Base-by-base conservation (phyloP, 2,797 vertebrate species). In the Enteromius argenteus region DNA sequence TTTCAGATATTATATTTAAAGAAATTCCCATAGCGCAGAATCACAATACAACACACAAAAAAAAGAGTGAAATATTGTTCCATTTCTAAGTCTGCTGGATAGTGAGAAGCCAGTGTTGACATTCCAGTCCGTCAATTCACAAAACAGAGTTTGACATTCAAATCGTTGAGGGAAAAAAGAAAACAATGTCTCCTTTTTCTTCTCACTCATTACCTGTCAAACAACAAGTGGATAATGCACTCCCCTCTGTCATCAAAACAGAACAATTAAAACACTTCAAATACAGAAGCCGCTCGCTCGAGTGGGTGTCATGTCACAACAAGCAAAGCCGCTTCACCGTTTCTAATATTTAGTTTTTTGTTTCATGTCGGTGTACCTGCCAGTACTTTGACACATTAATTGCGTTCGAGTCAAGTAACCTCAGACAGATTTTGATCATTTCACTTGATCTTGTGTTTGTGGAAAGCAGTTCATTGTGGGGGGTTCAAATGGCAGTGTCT, bases 201-300 rank as follows among this genome's bases (percentile, higher is more conserved):
- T 8, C 71, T 81, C 72, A 75, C 66, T 87, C 66, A 74, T 83
- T 82, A 83, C 44, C 23, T 72, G 81, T 86, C 71, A 83, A 86
- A 82, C 76, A 89, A 75, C 74, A 86, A 86, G 64, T 56, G 53
- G 74, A 84, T 86, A 86, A 87, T 87, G 87, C 53, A 71, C 87
- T 83, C 71, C 82, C 58, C 32, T 73, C 51, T 85, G 67, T 75
- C 73, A 84, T 86, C 87, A 87, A 89, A 90, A 88, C 86, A 88
- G 83, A 85, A 88, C 82, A 87, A 90, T 87, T 87, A 85, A 89
- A 89, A 88, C 84, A 85, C 83, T 86, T 85, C 58, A 89, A 86
- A 86, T 81, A 66, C 60, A 14, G n/a, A 9, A 76, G 68, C 42
- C 68, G 74, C 83, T 80, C 39, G 19, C 32, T 86, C 77, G 73